Evolutionary conservation across 2,113 vertebrate genomes (phyloP), one percentile per base, ranked within the genome.

Genomic region (Notothenia rossii): DNA sequence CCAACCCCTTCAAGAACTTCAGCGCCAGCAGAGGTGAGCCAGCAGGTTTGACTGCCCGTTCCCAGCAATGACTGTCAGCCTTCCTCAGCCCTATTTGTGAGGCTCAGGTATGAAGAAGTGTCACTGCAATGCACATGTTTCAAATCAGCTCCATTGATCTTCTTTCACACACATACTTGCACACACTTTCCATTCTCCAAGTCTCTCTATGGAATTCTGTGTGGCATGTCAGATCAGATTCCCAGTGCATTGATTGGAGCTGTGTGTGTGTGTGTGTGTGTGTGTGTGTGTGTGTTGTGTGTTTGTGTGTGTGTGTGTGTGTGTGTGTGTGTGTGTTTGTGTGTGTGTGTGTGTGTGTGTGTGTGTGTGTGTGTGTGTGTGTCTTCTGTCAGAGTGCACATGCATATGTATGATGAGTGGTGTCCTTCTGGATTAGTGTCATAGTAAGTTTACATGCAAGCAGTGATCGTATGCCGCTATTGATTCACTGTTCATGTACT

Each of bases 1-100:
- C 46, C 0, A 86, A 91, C 79, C 92, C 93, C 18, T 93, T 94
- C 59, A 84, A 88, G 54, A 93, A 86, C 90, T 92, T 94, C 93
- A 94, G 88, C 2, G 72, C 70, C 45, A 91, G 89, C 75, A 82
- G 83, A 88, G 95, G 95, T 96, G 86, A 88, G 89, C 17, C 9
- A 59, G 54, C 25, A 36, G 71, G 20, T 80, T 63, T 75, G 74
- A 72, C 36, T 64, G 60, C 40, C 56, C 70, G 76, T 85, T 59
- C 51, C 1, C 49, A 65, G 14, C 72, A 74, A 81, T 82, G 54
- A 79, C 22, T 58, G 51, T 86, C 68, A 72, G 75, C 64, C 67
- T 49, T 66, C 45, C 61, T 75, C 58, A 12, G n/a, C 61, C 40
- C 67, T 49, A 1, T 81, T 60, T 49, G 58, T 46, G 15, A n/a